Conservation (phyloP, 2,113 vertebrate species). For the Zosterops lateralis region DNA sequence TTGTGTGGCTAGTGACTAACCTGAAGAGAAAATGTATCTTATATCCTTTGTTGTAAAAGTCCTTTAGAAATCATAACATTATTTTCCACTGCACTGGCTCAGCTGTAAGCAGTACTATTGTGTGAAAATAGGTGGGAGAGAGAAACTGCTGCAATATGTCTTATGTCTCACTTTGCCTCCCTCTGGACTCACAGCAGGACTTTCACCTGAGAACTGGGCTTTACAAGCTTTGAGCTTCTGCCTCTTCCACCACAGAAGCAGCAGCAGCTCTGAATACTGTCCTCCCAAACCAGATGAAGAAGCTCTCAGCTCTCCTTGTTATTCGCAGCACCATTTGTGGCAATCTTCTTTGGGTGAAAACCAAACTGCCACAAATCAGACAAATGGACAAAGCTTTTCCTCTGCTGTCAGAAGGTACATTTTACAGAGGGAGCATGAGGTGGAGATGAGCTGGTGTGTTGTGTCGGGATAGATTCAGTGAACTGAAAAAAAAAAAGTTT, state of each 20-base stretch:
- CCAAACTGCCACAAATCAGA: neutral
- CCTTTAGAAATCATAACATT: neutral
- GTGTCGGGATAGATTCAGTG: fast-evolving
- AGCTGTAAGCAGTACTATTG: neutral
- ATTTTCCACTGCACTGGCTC: neutral
- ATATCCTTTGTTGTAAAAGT: neutral
- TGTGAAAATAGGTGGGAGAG: neutral
- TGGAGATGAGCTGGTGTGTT: neutral
- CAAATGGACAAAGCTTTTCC: neutral
- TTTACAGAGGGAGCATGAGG: neutral
- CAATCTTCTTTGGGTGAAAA: neutral
- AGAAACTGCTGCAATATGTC: neutral
- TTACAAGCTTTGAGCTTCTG: neutral
- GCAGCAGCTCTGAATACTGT: neutral
- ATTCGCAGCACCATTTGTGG: neutral
- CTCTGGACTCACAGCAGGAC: neutral
- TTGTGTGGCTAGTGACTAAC: neutral
- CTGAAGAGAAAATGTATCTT: neutral
- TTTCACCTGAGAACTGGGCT: neutral
- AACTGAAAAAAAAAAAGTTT: neutral
- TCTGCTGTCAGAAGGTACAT: neutral
- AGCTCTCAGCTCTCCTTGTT: neutral
- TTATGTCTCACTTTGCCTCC: neutral
- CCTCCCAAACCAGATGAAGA: neutral
- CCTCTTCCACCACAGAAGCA: neutral